Conservation (phyloP, 2,113 vertebrate genomes). For the Butorides virescens region DNA sequence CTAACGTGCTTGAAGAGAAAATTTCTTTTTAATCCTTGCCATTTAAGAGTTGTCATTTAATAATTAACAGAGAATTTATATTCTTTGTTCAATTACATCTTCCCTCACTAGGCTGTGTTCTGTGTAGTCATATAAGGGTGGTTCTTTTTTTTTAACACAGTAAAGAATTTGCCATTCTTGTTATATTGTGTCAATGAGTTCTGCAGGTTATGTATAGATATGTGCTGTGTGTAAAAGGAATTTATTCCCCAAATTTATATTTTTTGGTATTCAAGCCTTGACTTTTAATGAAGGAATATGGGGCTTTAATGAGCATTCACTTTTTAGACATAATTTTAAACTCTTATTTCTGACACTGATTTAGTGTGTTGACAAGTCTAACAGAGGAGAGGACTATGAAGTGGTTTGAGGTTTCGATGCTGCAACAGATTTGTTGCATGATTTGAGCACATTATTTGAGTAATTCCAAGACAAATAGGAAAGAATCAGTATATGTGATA, state of each 20-base stretch:
- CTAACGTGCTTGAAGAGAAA: accelerated
- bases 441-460: neutral
- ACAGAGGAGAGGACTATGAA: neutral
- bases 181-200: neutral
- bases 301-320: neutral
- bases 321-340: neutral
- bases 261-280: neutral
- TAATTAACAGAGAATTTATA: neutral
- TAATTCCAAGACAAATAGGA: neutral
- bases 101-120: neutral
- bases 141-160: neutral
- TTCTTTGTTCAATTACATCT: neutral
- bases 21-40: neutral
- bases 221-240: neutral
- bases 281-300: neutral
- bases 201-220: neutral
- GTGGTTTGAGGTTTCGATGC: neutral
- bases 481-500: neutral
- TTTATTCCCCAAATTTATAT: neutral
- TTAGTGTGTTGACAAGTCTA: neutral
- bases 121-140: neutral
- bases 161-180: neutral
- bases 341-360: neutral
- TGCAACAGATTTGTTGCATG: neutral
- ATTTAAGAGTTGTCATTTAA: neutral